Evolutionary conservation across 1,140 invertebrate genomes (phyloP).

Genomic region (Melanaphis sacchari): DNA sequence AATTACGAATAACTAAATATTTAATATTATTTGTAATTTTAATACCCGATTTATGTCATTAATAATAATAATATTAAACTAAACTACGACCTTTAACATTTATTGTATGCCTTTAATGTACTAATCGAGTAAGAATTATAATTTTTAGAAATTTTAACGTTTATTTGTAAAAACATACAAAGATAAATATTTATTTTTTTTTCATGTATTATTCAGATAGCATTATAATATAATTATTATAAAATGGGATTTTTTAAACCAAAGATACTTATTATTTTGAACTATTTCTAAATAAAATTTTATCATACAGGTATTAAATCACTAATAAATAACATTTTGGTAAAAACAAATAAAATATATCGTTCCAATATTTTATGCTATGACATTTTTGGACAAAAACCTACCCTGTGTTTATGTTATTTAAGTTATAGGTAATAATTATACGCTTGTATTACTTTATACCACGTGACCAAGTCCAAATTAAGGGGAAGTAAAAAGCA

Average conservation of each 20-base stretch:
- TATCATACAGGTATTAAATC: too few species aligned
- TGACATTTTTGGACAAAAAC: neutral
- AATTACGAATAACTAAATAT: constrained; percentile 5
- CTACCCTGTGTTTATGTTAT: neutral
- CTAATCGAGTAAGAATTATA: neutral
- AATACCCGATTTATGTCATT: constrained; percentile 13
- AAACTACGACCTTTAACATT: neutral
- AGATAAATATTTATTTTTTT: neutral
- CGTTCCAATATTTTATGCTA: neutral
- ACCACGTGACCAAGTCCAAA: too few species aligned
- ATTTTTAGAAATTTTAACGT: neutral
- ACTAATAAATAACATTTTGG: neutral
- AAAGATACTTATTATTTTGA: neutral
- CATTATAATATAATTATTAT: neutral
- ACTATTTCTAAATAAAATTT: neutral
- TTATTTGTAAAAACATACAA: neutral
- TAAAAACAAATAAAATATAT: neutral
- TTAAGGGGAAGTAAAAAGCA: too few species aligned
- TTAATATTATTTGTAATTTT: constrained; percentile 13
- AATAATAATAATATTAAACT: neutral
- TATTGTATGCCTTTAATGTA: neutral
- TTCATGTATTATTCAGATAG: neutral
- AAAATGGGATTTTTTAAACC: neutral
- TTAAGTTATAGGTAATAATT: too few species aligned
- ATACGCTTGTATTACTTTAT: too few species aligned